Base-by-base conservation (phyloP, 2,888 invertebrate species). In the Idaea dimidiata region DNA sequence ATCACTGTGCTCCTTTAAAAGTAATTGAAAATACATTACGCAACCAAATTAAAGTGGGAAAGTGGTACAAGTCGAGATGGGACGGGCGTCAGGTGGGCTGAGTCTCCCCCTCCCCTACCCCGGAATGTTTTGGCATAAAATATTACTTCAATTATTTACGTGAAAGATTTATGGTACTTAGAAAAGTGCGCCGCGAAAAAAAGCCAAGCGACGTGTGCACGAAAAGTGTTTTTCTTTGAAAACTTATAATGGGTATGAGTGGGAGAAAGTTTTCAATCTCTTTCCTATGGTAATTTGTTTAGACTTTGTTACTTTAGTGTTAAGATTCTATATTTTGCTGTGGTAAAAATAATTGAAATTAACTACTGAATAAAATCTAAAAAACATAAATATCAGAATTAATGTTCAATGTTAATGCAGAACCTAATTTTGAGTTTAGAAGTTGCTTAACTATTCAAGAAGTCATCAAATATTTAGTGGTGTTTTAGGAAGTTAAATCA, bases 61-160 rank as follows among this genome's bases (percentile, higher is more conserved):
- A 91, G 87, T 89, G 90, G 91, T 89, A 89, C 90, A 90, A 91
- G 89, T 91, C 89, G 81, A 67, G 72, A 72, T 84, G 82, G 81
- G 82, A 84, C 82, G 86, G 86, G 86, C 78, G 87, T 89, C 90
- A 91, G 92, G 91, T 89, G 91, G 86, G 74, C 68, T 66, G 85
- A 84, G 86, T 86, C 81, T 86, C 83, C 89, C 87, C 87, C 86
- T 82, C 88, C 87, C 88, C 80, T 81, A 86, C 88, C 82, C 84
- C 87, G 89, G 90, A 91, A 92, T 91, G 91, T 91, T 92, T 91
- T 89, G 92, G 92, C 92, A 92, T 93, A 93, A 93, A 93, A 93
- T 93, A 93, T 93, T 90, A 93, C 92, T 93, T 93, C 93, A 93
- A 93, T 93, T 93, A 93, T 93, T 93, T 93, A 93, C 91, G 89